Evolutionary conservation across 2,797 vertebrate genomes (phyloP).

Genomic region (Gallirallus australis): DNA sequence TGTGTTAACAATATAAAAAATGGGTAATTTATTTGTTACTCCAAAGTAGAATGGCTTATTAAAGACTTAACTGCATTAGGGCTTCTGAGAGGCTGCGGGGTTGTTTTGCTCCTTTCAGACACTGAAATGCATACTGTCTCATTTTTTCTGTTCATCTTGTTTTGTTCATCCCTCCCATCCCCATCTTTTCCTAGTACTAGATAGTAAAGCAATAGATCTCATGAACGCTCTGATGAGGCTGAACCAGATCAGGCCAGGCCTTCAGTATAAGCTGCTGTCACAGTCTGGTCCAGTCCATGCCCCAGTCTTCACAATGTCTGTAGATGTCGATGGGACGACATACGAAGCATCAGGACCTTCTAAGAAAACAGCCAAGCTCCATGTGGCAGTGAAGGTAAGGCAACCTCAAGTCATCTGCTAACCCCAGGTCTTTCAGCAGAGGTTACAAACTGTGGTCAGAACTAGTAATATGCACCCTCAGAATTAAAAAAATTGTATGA

Average conservation of each 20-base stretch:
- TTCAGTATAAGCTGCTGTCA: constrained; percentile 98
- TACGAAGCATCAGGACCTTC: constrained; percentile 98
- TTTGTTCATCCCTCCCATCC: constrained; percentile 30
- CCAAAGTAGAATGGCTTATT: not conserved
- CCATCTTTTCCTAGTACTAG: constrained; percentile 86
- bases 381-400: constrained; percentile 96
- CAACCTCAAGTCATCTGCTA: not conserved
- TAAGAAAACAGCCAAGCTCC: constrained; percentile 99
- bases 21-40: not conserved
- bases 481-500: not conserved
- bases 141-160: constrained; percentile 35
- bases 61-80: not conserved
- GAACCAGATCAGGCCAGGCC: constrained; percentile 98
- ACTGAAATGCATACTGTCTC: constrained; percentile 49
- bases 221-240: constrained; percentile 99
- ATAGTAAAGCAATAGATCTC: constrained; percentile 99
- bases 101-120: constrained; percentile 26
- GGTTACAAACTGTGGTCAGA: not conserved
- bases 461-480: not conserved
- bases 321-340: constrained; percentile 93
- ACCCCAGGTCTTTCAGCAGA: not conserved
- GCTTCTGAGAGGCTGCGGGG: not conserved
- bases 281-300: constrained; percentile 99
- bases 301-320: constrained; percentile 99
- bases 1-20: not conserved